Evolutionary conservation across 2,113 vertebrate species (phyloP).

Genomic region (Corythaixoides concolor): DNA sequence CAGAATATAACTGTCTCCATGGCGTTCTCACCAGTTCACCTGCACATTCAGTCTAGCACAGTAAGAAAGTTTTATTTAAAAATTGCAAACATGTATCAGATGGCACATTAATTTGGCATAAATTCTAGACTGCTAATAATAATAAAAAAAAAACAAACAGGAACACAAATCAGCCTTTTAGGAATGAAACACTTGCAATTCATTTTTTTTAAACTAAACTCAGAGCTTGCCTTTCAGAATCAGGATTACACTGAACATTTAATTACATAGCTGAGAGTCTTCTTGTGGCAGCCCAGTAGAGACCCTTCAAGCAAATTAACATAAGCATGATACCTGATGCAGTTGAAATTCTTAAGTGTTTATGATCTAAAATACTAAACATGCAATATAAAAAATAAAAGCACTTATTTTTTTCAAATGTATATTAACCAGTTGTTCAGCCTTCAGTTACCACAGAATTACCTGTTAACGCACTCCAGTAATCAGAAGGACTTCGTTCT

Average conservation of each 20-base stretch:
- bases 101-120: background rate
- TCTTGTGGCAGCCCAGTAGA: background rate
- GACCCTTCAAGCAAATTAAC: background rate
- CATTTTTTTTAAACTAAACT: background rate
- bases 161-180: background rate
- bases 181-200: background rate
- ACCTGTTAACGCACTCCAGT: background rate
- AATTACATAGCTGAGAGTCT: background rate
- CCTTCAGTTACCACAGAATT: background rate
- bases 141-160: background rate
- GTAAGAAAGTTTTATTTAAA: background rate
- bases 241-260: background rate
- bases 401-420: background rate
- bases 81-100: rapidly evolving
- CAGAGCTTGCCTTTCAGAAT: background rate
- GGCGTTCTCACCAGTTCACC: background rate
- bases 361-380: background rate
- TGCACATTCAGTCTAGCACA: background rate
- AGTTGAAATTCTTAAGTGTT: background rate
- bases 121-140: background rate
- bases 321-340: background rate
- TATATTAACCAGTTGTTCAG: background rate
- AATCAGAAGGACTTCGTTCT: background rate
- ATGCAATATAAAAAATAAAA: background rate
- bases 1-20: background rate